Evolutionary conservation across 2,888 invertebrate species (phyloP), one percentile per base, ranked within the genome.

Genomic region (Sipha maydis): DNA sequence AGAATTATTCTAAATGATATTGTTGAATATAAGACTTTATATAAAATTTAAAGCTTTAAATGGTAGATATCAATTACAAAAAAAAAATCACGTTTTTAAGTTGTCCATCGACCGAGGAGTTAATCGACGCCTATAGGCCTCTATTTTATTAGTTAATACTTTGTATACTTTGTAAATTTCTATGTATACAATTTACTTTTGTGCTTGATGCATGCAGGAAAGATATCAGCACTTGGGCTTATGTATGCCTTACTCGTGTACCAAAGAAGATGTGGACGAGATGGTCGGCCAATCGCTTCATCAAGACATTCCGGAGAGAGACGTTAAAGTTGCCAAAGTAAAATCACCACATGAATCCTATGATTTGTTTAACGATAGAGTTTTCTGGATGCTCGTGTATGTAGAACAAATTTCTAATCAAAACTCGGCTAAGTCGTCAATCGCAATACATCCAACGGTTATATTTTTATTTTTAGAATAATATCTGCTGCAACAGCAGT

Each of bases 181-280:
- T 25, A 41, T 61, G 11, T 5, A 79, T 41, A 76, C 48, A 54
- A 67, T 67, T 48, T 48, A 48, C 14, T 11, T 38, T 56, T 41
- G 21, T 78, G 19, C 7, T 19, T 77, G 1, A n/a, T 1, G 71
- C 38, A 14, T 25, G 17, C 92, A 96, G 96, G 93, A 94, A 75
- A 94, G 95, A 91, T 94, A 94, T 14, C 92, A 96, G 75, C 95
- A 96, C 91, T 92, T 96, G 19, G 97, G 97, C 0, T 92, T 96
- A 25, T 97, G 97, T 91, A 92, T 97, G 89, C 97, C 97, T 21
- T 93, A 93, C 83, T 93, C 94, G 7, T 97, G 97, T 91, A 92
- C 93, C 8, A 93, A 94, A n/a, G 91, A 92, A 3, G 95, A 95
- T 89, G 94, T 96, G 17, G 92, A 92, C 31, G 92, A 92, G 25